Evolutionary conservation across 1,140 invertebrate species (phyloP).

Genomic region (Eriosoma lanigerum): DNA sequence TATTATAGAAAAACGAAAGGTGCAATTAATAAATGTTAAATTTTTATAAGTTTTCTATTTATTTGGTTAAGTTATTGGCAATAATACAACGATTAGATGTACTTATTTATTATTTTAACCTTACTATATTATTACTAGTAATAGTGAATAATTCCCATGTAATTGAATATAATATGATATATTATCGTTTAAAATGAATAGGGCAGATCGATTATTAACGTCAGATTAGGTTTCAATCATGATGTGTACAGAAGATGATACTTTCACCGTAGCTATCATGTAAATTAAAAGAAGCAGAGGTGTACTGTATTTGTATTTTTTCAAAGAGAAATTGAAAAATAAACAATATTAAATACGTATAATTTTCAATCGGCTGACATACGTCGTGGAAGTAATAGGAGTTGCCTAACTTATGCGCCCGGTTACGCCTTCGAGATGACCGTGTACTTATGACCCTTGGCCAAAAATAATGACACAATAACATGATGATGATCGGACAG

Average conservation of each 20-base stretch:
- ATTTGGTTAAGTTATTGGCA: too few species aligned
- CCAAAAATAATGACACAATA: conserved; percentile 18
- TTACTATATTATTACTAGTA: too few species aligned
- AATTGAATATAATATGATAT: too few species aligned
- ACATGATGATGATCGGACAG: background rate
- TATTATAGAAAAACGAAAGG: too few species aligned
- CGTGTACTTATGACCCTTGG: conserved; percentile 17
- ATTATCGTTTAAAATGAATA: background rate
- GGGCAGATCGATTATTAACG: background rate
- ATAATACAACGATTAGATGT: too few species aligned
- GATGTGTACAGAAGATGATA: background rate
- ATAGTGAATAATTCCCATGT: too few species aligned
- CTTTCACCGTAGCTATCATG: background rate
- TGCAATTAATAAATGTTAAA: too few species aligned
- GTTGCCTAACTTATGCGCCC: conserved; percentile 46
- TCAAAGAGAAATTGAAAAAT: background rate
- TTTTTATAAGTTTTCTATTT: too few species aligned
- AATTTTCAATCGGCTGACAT: background rate
- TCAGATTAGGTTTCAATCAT: background rate
- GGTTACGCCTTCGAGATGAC: conserved; percentile 23
- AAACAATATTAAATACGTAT: background rate
- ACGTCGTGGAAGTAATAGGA: background rate
- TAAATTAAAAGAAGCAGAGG: background rate
- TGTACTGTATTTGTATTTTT: background rate
- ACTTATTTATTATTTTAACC: too few species aligned